Conservation (phyloP, 2,888 invertebrate species). For the Melipona beecheii region DNA sequence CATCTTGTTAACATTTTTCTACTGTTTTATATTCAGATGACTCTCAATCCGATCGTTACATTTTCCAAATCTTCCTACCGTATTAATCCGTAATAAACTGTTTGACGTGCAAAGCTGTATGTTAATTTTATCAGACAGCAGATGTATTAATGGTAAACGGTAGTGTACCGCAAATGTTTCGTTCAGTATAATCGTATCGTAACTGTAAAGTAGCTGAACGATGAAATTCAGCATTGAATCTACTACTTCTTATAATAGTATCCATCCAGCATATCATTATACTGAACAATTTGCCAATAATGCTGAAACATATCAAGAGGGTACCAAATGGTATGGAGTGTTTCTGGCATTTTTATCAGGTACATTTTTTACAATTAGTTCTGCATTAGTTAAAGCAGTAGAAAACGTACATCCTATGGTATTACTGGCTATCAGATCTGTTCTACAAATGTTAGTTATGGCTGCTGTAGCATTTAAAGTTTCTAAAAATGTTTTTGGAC, state of each 20-base stretch:
- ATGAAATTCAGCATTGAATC: constrained; percentile 81
- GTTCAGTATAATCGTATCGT: constrained; percentile 41
- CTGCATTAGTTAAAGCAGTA: constrained; percentile 83
- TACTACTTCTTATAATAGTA: constrained; percentile 80
- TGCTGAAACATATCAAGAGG: constrained; percentile 76
- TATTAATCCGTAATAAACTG: constrained; percentile 72
- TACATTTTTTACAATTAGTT: constrained; percentile 84
- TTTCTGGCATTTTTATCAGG: constrained; percentile 84
- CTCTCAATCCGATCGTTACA: constrained; percentile 37
- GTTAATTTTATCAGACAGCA: constrained; percentile 64
- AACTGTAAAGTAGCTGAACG: constrained; percentile 31
- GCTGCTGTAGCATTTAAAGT: constrained; percentile 77
- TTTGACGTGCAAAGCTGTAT: constrained; percentile 66
- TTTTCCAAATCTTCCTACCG: constrained; percentile 55
- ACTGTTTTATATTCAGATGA: constrained; percentile 14
- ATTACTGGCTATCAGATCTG: constrained; percentile 82
- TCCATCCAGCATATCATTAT: constrained; percentile 79
- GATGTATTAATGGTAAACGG: constrained; percentile 51
- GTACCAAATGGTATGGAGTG: constrained; percentile 83
- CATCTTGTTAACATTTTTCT: constrained; percentile 10
- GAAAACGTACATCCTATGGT: constrained; percentile 84
- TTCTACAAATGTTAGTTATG: constrained; percentile 83
- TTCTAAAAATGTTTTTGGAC: constrained; percentile 80
- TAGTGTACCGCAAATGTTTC: constrained; percentile 45
- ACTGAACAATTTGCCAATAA: constrained; percentile 81